Conservation (phyloP, 2,797 vertebrate genomes). For the Odontamblyopus lacepedii region DNA sequence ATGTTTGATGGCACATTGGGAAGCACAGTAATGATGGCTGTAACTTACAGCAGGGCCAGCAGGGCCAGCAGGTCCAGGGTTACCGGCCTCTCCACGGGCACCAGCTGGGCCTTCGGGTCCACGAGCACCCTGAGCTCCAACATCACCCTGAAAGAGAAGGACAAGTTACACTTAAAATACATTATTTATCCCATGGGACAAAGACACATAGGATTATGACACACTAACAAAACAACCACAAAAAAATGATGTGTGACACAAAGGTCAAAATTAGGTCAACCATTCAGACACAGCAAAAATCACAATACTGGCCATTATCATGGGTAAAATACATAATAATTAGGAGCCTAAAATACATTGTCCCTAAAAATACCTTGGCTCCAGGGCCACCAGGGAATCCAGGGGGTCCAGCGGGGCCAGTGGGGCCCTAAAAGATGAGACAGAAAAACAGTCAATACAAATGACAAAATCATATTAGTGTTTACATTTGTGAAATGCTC, state of each 20-base stretch:
- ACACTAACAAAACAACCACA: neutral
- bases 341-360: neutral
- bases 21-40: neutral
- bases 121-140: constrained; percentile 91
- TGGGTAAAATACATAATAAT: neutral
- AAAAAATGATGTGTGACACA: neutral
- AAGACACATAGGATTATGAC: neutral
- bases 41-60: constrained; percentile 83
- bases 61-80: constrained; percentile 92
- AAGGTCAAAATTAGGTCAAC: neutral
- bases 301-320: neutral
- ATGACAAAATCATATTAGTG: neutral
- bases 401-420: constrained; percentile 91
- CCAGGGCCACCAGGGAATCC: constrained; percentile 97
- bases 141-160: constrained; percentile 85
- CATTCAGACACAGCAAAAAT: neutral
- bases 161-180: neutral
- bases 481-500: neutral
- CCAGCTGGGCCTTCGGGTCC: constrained; percentile 93
- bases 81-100: constrained; percentile 90
- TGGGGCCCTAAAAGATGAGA: constrained; percentile 83
- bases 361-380: constrained; percentile 81
- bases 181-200: neutral
- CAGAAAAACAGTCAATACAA: constrained; percentile 1
- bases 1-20: neutral